Evolutionary conservation across 2,113 vertebrate species (phyloP), one percentile per base, ranked within the genome.

Genomic region (Thryonomys swinderianus): DNA sequence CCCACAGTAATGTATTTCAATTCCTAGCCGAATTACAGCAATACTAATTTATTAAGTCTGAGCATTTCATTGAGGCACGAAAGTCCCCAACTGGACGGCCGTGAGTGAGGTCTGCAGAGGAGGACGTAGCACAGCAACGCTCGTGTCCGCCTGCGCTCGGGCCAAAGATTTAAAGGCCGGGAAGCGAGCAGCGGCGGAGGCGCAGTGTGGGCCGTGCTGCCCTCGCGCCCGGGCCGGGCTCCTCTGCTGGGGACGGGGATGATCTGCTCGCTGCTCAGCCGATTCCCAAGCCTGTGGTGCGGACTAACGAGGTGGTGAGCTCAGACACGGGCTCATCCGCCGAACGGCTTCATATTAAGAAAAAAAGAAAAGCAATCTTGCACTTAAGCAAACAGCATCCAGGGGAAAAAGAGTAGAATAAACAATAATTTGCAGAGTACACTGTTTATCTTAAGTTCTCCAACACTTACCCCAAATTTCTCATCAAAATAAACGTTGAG

Each of bases 391-490:
- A n/a, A n/a, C n/a, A n/a, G n/a, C n/a, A n/a, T n/a, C n/a, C 18
- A n/a, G 17, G 48, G 61, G 21, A 34, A 74, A 67, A 85, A 71
- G 66, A 55, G 18, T 25, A 89, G 85, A 89, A 74, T 87, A 85
- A 92, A 93, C 89, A 94, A 55, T 86, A 95, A 93, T 83, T 93
- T 96, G 34, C 62, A 73, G 45, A 71, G 55, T 37, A 62, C 10
- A 17, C 10, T 95, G 11, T 91, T 95, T 74, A 66, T 57, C 81
- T 67, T 51, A 59, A 81, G 3, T 85, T 90, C 71, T 82, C 71
- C 20, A 66, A 67, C 9, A 81, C 42, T 84, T 92, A 42, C 40
- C 25, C 74, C 59, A 62, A 10, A 57, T 64, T 84, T 91, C 93
- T 92, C 18, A 84, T 37, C 42, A 85, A 93, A 93, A 66, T 78